These are phyloP conservation scores for human (Homo sapiens) DNA, from an alignment of 2,113 vertebrate species.

Conservation along the genomic window GRCh38 chr12:100383001-100383500, in stretches of 20 bases:
- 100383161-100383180: conserved; percentile 56
- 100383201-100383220: not conserved
- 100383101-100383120: conserved; percentile 65
- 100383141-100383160: not conserved
- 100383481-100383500: not conserved
- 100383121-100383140: conserved; percentile 70
- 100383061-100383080: not conserved
- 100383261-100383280: not conserved
- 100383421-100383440: not conserved
- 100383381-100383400: not conserved
- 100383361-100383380: not conserved
- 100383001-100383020: not conserved
- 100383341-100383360: not conserved
- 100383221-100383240: not conserved
- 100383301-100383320: not conserved
- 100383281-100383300: not conserved
- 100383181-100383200: conserved; percentile 54
- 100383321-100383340: conserved; percentile 32
- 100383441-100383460: not conserved
- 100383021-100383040: not conserved
- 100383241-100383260: conserved; percentile 20
- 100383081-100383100: conserved; percentile 58
- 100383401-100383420: not conserved
- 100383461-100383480: not conserved
- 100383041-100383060: conserved; percentile 29